phyloP scores from a whole-genome alignment of 2,113 vertebrate genomes.

The Campylomormyrus numenius region DNA sequence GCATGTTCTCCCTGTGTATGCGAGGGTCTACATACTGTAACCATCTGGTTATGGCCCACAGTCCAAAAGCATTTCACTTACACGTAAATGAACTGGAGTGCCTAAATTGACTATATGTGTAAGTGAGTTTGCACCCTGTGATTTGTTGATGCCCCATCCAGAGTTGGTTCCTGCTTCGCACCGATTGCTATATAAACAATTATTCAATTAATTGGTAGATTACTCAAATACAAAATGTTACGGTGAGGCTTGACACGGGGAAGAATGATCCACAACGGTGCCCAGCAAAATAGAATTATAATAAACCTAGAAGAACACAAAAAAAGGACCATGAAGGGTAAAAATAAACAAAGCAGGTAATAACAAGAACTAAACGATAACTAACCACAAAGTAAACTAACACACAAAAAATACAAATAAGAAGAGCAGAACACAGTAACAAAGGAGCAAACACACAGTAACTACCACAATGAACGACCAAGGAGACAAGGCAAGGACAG shows the following conservation, averaged over 20 bases:
- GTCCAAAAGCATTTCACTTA: neutral
- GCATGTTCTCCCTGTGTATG: neutral
- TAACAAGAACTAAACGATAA: neutral
- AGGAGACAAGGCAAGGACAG: neutral
- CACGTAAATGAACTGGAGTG: neutral
- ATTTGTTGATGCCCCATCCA: neutral
- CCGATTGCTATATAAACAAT: no score
- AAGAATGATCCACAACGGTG: no score
- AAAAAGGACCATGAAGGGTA: neutral
- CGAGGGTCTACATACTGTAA: neutral
- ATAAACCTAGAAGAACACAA: neutral
- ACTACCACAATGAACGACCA: neutral
- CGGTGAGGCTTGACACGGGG: no score
- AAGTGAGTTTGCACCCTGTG: neutral
- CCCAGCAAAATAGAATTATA: neutral
- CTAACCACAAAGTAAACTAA: neutral
- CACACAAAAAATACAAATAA: neutral
- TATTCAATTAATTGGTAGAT: no score
- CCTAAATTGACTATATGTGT: neutral
- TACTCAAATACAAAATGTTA: no score
- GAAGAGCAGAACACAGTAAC: neutral
- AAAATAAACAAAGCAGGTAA: neutral
- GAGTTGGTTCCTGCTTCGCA: no score
- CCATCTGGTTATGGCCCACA: neutral
- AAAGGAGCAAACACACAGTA: neutral